Conservation (phyloP, 1,140 invertebrate species). For the Lepidurus apus region DNA sequence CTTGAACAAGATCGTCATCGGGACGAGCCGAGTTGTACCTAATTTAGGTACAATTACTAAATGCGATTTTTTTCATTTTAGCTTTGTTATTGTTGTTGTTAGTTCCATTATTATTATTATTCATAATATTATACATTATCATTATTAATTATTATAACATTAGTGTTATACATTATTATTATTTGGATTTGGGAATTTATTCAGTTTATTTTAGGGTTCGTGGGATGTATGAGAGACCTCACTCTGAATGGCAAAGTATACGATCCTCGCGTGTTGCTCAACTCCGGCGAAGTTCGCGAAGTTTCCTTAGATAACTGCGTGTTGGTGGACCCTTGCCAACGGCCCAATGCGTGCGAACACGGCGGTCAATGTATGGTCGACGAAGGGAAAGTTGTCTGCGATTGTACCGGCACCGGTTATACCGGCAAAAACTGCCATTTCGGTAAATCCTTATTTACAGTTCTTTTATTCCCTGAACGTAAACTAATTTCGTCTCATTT, state of each 20-base stretch:
- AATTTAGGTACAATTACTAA: background rate
- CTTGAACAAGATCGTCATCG: background rate
- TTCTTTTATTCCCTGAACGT: background rate
- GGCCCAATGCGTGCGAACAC: conserved; percentile 85
- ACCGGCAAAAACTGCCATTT: conserved; percentile 92
- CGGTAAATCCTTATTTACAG: conserved; percentile 48
- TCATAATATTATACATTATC: background rate
- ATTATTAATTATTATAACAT: too few species aligned
- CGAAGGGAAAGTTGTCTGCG: conserved; percentile 77
- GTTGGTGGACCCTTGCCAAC: conserved; percentile 79
- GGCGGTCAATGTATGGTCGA: conserved; percentile 81
- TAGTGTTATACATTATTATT: too few species aligned
- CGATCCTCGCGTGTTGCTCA: conserved; percentile 72
- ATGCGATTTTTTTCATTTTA: background rate
- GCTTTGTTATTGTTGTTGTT: background rate
- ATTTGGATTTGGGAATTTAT: conserved; percentile 30
- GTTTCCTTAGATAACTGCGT: conserved; percentile 85
- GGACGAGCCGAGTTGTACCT: background rate
- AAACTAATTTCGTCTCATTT: conserved; percentile 38
- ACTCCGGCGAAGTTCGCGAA: conserved; percentile 73
- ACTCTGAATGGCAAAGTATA: conserved; percentile 67
- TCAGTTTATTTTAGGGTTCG: conserved; percentile 55
- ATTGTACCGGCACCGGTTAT: conserved; percentile 76
- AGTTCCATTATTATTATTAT: conserved; percentile 36
- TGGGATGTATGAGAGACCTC: conserved; percentile 85